Conservation (phyloP, 2,113 vertebrate species). For the Grammomys dolichurus region DNA sequence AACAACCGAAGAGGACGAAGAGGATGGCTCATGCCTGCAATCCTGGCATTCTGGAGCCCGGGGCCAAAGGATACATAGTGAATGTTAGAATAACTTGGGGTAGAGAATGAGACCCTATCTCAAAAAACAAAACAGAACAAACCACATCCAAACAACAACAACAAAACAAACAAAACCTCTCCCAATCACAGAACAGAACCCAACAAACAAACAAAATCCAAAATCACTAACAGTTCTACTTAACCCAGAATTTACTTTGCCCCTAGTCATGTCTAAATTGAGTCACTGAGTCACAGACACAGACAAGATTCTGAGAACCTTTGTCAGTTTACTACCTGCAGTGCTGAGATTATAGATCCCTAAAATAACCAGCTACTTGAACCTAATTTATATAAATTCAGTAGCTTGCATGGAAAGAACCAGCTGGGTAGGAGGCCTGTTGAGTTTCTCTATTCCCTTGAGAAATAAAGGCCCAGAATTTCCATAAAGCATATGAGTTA, state of each 20-base stretch:
- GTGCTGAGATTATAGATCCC: constrained; percentile 49
- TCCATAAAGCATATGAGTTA: constrained; percentile 68
- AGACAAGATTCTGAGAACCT: neutral
- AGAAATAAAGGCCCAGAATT: constrained; percentile 70
- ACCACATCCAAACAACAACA: neutral
- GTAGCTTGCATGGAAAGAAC: constrained; percentile 23
- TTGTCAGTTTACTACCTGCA: constrained; percentile 1
- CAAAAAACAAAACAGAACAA: neutral
- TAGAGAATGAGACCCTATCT: neutral
- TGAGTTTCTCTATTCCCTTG: constrained; percentile 54
- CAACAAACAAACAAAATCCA: neutral
- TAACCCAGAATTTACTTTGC: neutral
- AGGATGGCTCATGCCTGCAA: neutral
- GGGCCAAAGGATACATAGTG: neutral
- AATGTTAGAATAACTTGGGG: neutral
- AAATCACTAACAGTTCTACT: neutral
- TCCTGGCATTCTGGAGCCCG: neutral
- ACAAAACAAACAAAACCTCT: neutral
- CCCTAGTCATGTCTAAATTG: neutral
- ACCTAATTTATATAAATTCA: constrained; percentile 53
- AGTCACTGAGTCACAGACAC: neutral
- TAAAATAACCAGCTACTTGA: constrained; percentile 38
- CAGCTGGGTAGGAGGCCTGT: constrained; percentile 52
- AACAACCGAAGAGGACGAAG: neutral
- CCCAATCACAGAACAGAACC: neutral